phyloP scores from a whole-genome alignment of 1,140 invertebrate genomes.

The Ceratosolen fusciceps region DNA sequence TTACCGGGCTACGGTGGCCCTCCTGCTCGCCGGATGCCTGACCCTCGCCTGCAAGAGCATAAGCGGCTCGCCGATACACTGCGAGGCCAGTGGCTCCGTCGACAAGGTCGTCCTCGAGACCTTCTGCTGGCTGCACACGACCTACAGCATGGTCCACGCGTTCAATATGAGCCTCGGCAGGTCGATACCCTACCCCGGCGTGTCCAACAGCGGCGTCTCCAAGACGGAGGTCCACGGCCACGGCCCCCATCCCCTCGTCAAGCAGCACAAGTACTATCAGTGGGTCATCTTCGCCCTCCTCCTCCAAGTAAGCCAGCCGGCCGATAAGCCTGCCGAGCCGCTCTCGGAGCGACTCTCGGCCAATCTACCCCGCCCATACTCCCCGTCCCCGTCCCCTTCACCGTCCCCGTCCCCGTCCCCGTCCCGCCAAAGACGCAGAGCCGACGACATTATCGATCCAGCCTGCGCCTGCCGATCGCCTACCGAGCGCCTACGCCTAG shows the following conservation, averaged over 20 bases:
- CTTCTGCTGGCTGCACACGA: conserved; percentile 83
- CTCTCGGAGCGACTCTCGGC: no score
- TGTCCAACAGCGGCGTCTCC: conserved; percentile 66
- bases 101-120: conserved; percentile 78
- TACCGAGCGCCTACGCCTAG: neutral
- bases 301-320: conserved; percentile 75
- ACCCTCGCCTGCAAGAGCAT: conserved; percentile 75
- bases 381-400: neutral
- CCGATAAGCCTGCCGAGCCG: no score
- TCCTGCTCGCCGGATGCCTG: conserved; percentile 72
- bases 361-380: neutral
- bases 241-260: conserved; percentile 65
- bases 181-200: conserved; percentile 74
- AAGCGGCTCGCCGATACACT: conserved; percentile 77
- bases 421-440: neutral
- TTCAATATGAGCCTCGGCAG: conserved; percentile 71
- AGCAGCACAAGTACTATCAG: conserved; percentile 76
- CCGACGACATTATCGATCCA: neutral
- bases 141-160: conserved; percentile 76
- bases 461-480: neutral
- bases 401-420: neutral
- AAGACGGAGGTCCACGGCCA: conserved; percentile 65
- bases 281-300: conserved; percentile 79
- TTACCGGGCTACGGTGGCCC: conserved; percentile 73
- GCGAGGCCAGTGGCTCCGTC: conserved; percentile 74